A percentile compares a stretch with the other conserved stretches of the same genome.
These are phyloP conservation scores for Cheirogaleus medius DNA, from an alignment of 2,113 vertebrate genomes.

Conservation along the genomic window DNA sequence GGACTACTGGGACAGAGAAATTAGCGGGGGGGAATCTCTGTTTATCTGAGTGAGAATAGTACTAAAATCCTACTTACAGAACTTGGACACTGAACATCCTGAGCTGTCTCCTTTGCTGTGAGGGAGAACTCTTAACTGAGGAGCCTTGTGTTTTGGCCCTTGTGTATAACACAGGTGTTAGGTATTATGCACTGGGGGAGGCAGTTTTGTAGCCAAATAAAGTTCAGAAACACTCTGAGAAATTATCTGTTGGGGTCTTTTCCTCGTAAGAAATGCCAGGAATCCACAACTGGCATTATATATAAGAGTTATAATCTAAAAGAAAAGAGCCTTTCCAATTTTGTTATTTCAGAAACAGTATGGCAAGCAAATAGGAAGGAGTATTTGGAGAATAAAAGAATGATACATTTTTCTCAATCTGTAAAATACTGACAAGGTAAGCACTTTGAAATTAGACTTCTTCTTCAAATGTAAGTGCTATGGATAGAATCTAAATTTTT, in stretches of 20 bases:
- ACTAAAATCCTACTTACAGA: no score
- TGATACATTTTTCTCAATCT: background rate
- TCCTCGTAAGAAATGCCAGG: background rate
- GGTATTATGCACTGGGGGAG: background rate
- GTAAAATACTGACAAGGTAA: background rate
- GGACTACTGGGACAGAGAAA: background rate
- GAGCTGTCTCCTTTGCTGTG: background rate
- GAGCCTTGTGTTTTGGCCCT: background rate
- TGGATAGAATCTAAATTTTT: background rate
- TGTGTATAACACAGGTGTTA: background rate
- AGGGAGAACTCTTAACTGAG: background rate
- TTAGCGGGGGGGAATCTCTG: background rate
- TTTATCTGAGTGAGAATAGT: background rate
- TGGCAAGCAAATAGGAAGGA: background rate
- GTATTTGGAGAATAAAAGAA: constrained; percentile 3
- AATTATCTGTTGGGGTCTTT: background rate
- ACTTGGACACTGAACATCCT: background rate
- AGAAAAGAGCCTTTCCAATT: background rate
- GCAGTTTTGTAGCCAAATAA: background rate
- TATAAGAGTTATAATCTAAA: background rate
- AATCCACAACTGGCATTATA: background rate
- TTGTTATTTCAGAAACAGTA: background rate
- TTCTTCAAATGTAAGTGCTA: background rate
- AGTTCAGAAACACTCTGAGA: background rate
- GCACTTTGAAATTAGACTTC: constrained; percentile 2